Conservation (phyloP, 2,888 invertebrate species). For the Brachynemurus nebulosus region DNA sequence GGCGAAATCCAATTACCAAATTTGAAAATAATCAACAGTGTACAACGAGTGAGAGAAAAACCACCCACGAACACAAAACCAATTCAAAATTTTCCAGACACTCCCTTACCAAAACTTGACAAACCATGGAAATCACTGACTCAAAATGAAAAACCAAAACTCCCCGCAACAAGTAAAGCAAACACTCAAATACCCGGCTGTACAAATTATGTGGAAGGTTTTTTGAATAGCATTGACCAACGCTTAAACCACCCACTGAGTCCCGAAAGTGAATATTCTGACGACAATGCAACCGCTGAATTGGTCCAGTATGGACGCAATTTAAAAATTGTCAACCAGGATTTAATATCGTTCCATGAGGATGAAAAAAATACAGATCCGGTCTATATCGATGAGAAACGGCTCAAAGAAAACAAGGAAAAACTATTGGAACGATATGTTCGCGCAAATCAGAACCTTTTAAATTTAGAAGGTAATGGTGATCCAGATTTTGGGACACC, state of each 20-base stretch:
- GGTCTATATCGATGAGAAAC: slow-evolving; percentile 24
- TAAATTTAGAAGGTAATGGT: slow-evolving; percentile 40
- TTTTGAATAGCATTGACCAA: neutral
- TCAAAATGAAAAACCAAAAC: neutral
- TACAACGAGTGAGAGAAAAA: slow-evolving; percentile 18
- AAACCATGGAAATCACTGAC: neutral
- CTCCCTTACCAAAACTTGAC: neutral
- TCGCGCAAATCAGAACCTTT: slow-evolving; percentile 26
- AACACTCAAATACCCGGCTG: neutral
- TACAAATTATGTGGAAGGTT: slow-evolving; percentile 1
- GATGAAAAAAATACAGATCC: neutral
- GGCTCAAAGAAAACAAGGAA: slow-evolving; percentile 22
- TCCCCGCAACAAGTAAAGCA: neutral
- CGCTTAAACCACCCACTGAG: slow-evolving; percentile 1
- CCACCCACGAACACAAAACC: slow-evolving; percentile 10
- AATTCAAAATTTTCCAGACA: neutral
- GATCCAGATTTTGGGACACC: slow-evolving; percentile 57
- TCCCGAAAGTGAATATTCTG: slow-evolving; percentile 6
- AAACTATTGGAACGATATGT: slow-evolving; percentile 32
- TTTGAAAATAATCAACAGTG: slow-evolving; percentile 21
- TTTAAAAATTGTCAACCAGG: slow-evolving; percentile 1
- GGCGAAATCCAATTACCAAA: slow-evolving; percentile 14
- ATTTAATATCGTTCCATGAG: slow-evolving; percentile 5
- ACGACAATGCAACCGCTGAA: slow-evolving; percentile 2
- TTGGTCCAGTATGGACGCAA: slow-evolving; percentile 8